Base-by-base conservation (phyloP, 1,140 invertebrate genomes). In the Spodoptera litura region DNA sequence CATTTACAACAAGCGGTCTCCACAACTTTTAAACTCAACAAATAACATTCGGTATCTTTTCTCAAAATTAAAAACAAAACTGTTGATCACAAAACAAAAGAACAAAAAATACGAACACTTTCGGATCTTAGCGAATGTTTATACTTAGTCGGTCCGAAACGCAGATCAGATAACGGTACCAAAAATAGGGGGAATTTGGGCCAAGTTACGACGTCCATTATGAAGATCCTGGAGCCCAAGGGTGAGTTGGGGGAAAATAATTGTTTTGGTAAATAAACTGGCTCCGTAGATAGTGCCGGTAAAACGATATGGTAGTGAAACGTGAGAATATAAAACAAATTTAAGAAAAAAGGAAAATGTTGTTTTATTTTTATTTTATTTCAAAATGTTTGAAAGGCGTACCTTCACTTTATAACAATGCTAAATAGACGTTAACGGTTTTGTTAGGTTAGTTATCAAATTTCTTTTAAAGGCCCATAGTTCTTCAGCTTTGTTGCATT, bases 211-310 rank as follows among this genome's bases (percentile, higher is more conserved):
- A 27, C 25, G 5, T 3, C 58, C 25, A 31, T 59, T 31, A 59
- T 49, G 4, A 38, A 15, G 61, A 62, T 38, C 35, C n/a, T 6
- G 31, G 31, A 59, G 11, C 20, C 27, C 27, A 11, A 49, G 38
- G 38, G 13, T 44, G 61, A 38, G 61, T 10, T 15, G n/a, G 61
- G 61, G 13, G 38, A 38, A 44, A 64, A 64, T 64, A 64, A 64
- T 64, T 64, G 38, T 64, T 64, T 64, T 9, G 61, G 61, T 25
- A 64, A 64, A 64, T 64, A 64, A 64, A 20, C 61, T 44, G 61
- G 8, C 61, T 64, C 4, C 11, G 35, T 20, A 64, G 61, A 64
- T 64, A 64, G 61, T 64, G 38, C 38, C 9, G 38, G 38, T 44
- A 44, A 44, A 44, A 6, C 38, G 38, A 44, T 44, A 44, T 8